Base-by-base conservation (phyloP, 2,888 invertebrate species). In the Dascillus cervinus region DNA sequence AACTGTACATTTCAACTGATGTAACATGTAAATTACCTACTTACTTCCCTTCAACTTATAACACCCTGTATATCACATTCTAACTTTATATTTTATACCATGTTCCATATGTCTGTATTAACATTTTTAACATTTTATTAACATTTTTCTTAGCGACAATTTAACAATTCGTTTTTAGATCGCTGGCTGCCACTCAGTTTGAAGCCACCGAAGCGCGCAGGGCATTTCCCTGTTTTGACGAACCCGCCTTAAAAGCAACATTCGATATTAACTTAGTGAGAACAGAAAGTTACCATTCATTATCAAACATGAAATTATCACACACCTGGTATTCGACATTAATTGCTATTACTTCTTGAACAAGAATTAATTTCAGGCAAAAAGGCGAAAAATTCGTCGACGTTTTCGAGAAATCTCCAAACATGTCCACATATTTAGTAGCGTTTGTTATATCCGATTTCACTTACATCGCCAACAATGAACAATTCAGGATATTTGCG, bases 161-260 rank as follows among this genome's bases (percentile, higher is more conserved):
- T 8, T 17, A 17, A 6, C 4, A 17, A 17, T 13, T 5, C 6
- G n/a, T 10, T 23, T 26, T 20, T 10, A 38, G 34, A 11, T n/a
- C 28, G n/a, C 36, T 65, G 5, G 79, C 74, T 1, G 65, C 77
- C 1, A 81, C 81, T 1, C 79, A 81, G 48, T 79, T 81, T 51
- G 71, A 79, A 59, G 69, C 77, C 1, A 70, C 75, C 2, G 65
- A 77, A 34, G 79, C 79, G 1, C 72, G 82, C 9, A 66, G 65
- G 41, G 83, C 79, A 0, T 83, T 85, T 55, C 85, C 85, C n/a
- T 78, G 81, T 46, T 83, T 84, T 48, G 85, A 85, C 49, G 79
- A 79, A 38, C 76, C 66, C 0, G 59, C 60, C 0, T 56, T 59
- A 30, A 39, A 52, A 2, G 50, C 67, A 0, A 50, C 41, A 0